These are phyloP conservation scores for Coreoperca whiteheadi DNA, from an alignment of 2,113 vertebrate genomes.

Conservation along the genomic window DNA sequence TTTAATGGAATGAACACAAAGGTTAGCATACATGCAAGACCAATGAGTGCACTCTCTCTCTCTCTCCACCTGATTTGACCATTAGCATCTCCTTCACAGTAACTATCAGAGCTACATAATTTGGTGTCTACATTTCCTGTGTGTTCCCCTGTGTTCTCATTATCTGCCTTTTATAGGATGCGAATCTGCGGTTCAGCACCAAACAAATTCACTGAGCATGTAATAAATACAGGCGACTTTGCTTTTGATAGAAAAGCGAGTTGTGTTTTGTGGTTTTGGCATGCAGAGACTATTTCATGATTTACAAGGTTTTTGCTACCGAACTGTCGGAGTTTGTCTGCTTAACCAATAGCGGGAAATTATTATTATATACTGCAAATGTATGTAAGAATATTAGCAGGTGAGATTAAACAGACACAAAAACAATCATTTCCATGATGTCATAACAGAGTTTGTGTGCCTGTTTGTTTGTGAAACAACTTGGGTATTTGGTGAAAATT, in stretches of 20 bases:
- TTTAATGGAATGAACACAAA: constrained; percentile 50
- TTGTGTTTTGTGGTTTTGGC: constrained; percentile 7
- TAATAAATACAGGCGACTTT: constrained; percentile 54
- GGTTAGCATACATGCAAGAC: constrained; percentile 21
- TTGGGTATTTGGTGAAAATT: neutral
- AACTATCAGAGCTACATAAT: constrained; percentile 56
- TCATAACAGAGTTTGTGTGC: neutral
- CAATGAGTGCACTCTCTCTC: constrained; percentile 51
- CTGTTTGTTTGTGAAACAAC: too few relatives aligned
- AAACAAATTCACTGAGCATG: constrained; percentile 66
- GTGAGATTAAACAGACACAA: neutral
- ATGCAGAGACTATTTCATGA: neutral
- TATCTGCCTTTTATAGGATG: constrained; percentile 70
- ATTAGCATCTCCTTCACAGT: constrained; percentile 45
- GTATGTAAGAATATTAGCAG: neutral
- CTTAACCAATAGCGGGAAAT: neutral
- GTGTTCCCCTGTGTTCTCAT: constrained; percentile 78
- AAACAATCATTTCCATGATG: neutral
- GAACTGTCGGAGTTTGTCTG: neutral
- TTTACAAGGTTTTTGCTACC: constrained; percentile 10
- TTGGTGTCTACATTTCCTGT: constrained; percentile 58
- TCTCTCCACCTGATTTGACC: constrained; percentile 46
- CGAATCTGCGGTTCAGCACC: constrained; percentile 65
- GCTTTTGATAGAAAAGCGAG: constrained; percentile 40
- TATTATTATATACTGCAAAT: neutral